phyloP scores from a whole-genome alignment of 2,888 invertebrate species.

The Tromatobia lineatoria region DNA sequence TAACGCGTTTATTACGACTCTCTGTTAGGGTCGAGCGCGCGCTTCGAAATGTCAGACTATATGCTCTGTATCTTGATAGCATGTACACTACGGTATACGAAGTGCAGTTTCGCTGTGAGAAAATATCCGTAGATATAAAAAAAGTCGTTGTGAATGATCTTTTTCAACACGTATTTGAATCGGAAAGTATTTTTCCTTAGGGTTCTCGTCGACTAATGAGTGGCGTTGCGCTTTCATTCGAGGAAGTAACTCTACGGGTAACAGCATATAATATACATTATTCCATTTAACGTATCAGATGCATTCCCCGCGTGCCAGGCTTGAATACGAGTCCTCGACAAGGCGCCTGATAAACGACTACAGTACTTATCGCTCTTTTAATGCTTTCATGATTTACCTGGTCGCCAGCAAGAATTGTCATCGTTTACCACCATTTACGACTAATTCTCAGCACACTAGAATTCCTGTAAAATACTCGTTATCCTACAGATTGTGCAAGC shows the following conservation, averaged over 20 bases:
- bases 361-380: slow-evolving; percentile 52
- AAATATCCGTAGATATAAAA: slow-evolving; percentile 32
- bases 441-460: slow-evolving; percentile 1
- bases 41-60: slow-evolving; percentile 35
- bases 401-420: slow-evolving; percentile 52
- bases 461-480: background rate
- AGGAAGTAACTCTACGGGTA: slow-evolving; percentile 28
- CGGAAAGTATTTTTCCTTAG: slow-evolving; percentile 2
- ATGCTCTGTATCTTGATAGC: slow-evolving; percentile 34
- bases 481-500: background rate
- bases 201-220: slow-evolving; percentile 24
- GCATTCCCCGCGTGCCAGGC: slow-evolving; percentile 59
- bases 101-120: slow-evolving; percentile 8
- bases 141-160: background rate
- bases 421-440: slow-evolving; percentile 27
- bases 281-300: slow-evolving; percentile 59
- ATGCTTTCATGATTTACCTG: slow-evolving; percentile 54
- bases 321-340: slow-evolving; percentile 34
- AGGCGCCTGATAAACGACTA: slow-evolving; percentile 46
- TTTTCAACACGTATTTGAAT: slow-evolving; percentile 6
- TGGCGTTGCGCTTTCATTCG: slow-evolving; percentile 39
- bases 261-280: slow-evolving; percentile 45
- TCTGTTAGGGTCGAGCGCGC: background rate
- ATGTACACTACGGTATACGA: slow-evolving; percentile 13
- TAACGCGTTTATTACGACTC: slow-evolving; percentile 62